Evolutionary conservation across 2,888 invertebrate genomes (phyloP), one percentile per base, ranked within the genome.

Genomic region (Argynnis bischoffii): DNA sequence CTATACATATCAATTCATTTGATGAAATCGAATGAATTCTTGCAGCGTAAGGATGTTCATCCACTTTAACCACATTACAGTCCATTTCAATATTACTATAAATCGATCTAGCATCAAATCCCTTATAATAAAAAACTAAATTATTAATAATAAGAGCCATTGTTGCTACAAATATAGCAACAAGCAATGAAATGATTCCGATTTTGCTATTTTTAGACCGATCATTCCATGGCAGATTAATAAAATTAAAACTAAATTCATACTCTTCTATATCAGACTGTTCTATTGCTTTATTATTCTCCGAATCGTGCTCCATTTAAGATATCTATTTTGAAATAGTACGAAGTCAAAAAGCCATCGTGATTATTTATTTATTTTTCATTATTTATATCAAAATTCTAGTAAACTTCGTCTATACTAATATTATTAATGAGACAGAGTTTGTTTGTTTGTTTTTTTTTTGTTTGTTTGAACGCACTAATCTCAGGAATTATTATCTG

Each of bases 141-240:
- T 83, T 88, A 66, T 82, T 81, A 5, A 81, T 66, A 2, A 90
- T 82, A 63, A 84, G 78, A 2, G 78, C 81, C 75, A 84, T 79
- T 2, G 79, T 88, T 13, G 75, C 79, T 4, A 78, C 67, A 71
- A 88, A 85, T 76, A 91, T 87, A n/a, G 81, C 70, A 21, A 80
- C 35, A 11, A 90, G 75, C 66, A 91, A 76, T 56, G 79, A 66
- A 50, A 87, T 70, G 15, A 90, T 85, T 8, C 84, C 81, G 54
- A 81, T 72, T 84, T 90, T 90, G 75, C 88, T 91, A 71, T 73
- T 82, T 13, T 72, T 75, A 5, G 88, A 76, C 15, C 91, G 81
- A 64, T 89, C 86, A 64, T 90, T 90, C 91, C 91, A 92, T 14
- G 91, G 90, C 18, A 66, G 81, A 66, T 81, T 83, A 47, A 90